Evolutionary conservation across 2,797 vertebrate species (phyloP), one percentile per base, ranked within the genome.

Genomic region (Odontamblyopus lacepedii): DNA sequence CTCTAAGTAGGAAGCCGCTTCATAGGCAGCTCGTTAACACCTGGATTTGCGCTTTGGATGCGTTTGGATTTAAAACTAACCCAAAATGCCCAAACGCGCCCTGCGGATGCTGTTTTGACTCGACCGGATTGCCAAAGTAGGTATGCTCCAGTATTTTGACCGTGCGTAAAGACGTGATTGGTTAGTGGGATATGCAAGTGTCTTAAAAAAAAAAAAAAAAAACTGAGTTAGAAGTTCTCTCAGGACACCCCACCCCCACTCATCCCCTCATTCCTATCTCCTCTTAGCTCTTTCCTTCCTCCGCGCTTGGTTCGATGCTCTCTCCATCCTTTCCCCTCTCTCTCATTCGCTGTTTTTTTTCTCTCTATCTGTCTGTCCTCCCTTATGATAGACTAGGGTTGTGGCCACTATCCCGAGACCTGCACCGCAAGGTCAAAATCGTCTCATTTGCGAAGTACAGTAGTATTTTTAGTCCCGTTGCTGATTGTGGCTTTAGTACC

Each of bases 101-200:
- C 85, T 77, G 75, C 77, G 19, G 27, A 48, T 51, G 26, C 26
- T 8, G 64, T 27, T 82, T 69, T 89, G 86, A 91, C 83, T 89
- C 64, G 84, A 86, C 83, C 91, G 85, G 83, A 93, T 87, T 86
- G 85, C 81, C 82, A 91, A 94, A 94, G 94, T 95, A 95, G 94
- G 94, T 95, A 95, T 89, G 87, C 79, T n/a, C 26, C 77, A 62
- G 61, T 73, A 72, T 87, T 78, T 84, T 61, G 29, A 60, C 30
- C 30, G 9, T n/a, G 29, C 30, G 27, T 30, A 35, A 55, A 23
- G 27, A 32, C 78, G 74, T 38, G 0, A 72, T 67, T 56, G 41
- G 23, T 53, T 69, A 32, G 69, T 59, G 62, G 75, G 74, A 65
- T 27, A 55, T 67, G 53, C n/a, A 59, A 48, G 18, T 77, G 84